phyloP scores from a whole-genome alignment of 2,797 vertebrate species.

The Anguilla megastoma region DNA sequence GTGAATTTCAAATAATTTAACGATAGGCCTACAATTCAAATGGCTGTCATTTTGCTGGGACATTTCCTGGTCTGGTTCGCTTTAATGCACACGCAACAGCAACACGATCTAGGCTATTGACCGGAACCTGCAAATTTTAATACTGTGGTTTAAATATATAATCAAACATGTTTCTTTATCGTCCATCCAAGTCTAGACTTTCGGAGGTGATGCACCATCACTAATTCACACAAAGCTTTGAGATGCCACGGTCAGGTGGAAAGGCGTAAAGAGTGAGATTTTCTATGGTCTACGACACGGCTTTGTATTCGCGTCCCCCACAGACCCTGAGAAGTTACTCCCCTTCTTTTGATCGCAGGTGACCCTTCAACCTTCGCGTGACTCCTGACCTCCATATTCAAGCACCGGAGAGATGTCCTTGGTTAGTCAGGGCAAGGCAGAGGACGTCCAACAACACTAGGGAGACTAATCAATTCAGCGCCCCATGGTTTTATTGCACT shows the following conservation, averaged over 20 bases:
- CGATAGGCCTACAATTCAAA: not conserved
- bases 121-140: conserved; percentile 24
- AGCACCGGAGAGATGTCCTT: conserved; percentile 44
- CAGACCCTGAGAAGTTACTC: conserved; percentile 62
- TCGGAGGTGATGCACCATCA: conserved; percentile 52
- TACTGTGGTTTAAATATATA: conserved; percentile 29
- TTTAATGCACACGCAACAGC: not conserved
- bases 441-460: conserved; percentile 61
- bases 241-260: conserved; percentile 72
- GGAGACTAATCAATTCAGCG: conserved; percentile 65
- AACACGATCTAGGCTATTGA: not conserved
- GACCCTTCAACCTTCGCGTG: conserved; percentile 72
- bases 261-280: conserved; percentile 65
- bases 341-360: conserved; percentile 66
- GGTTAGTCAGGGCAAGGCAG: conserved; percentile 46
- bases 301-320: conserved; percentile 59
- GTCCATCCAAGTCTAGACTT: conserved; percentile 67
- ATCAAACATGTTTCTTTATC: conserved; percentile 56
- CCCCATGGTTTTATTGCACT: conserved; percentile 58
- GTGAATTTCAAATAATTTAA: not conserved
- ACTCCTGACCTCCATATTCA: conserved; percentile 76
- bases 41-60: not conserved
- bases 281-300: conserved; percentile 59
- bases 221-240: conserved; percentile 68
- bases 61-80: not conserved